Conservation (phyloP, 2,797 vertebrate genomes). For the Cuculus canorus region DNA sequence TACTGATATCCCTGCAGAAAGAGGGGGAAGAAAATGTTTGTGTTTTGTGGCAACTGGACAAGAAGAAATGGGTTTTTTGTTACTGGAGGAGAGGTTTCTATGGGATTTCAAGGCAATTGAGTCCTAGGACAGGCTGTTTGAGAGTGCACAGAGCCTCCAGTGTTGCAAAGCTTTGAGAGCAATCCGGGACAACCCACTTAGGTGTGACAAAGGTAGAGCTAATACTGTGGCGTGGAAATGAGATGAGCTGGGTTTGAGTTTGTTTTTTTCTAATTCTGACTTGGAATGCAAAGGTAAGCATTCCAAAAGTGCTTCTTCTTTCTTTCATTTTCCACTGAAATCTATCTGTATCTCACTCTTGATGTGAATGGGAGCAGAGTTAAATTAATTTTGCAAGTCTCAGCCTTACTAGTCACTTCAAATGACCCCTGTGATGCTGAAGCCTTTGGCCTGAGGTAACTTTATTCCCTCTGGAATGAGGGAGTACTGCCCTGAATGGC, state of each 20-base stretch:
- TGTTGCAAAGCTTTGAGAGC: neutral
- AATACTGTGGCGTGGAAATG: neutral
- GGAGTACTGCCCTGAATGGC: neutral
- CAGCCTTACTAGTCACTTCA: neutral
- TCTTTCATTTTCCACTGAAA: neutral
- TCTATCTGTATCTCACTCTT: neutral
- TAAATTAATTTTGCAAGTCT: neutral
- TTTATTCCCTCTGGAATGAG: neutral
- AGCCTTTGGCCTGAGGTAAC: neutral
- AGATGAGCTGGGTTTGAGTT: neutral
- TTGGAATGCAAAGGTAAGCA: neutral
- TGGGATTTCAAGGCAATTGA: neutral
- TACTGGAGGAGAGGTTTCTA: neutral
- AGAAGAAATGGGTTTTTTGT: neutral
- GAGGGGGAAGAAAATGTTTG: neutral
- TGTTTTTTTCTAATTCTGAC: neutral
- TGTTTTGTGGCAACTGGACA: neutral
- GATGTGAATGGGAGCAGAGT: neutral
- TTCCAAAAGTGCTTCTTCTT: neutral
- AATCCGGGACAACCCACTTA: neutral
- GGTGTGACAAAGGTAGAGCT: neutral
- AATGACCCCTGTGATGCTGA: neutral
- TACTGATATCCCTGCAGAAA: neutral
- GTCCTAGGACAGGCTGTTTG: neutral
- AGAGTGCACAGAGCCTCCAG: neutral